Conservation (phyloP, 2,113 vertebrate species). For the Amazona vittata region DNA sequence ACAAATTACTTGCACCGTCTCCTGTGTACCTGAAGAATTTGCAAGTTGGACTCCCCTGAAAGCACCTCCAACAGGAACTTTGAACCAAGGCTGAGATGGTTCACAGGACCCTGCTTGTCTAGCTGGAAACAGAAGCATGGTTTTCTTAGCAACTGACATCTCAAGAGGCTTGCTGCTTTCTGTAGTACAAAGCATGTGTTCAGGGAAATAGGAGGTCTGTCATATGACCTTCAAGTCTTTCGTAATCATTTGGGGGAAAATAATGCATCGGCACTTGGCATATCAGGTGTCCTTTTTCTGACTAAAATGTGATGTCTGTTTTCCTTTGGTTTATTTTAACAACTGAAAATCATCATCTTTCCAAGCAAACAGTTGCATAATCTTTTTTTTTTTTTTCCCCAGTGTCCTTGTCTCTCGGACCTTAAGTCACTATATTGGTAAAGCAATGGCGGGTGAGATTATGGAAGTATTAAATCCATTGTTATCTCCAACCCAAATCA, state of each 20-base stretch:
- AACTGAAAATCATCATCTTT: background rate
- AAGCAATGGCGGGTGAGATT: background rate
- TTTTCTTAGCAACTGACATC: constrained; percentile 34
- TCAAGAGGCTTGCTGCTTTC: background rate
- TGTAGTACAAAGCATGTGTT: constrained; percentile 15
- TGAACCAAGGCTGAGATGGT: background rate
- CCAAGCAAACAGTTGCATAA: background rate
- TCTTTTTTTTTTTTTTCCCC: background rate
- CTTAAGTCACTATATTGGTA: background rate
- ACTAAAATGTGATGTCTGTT: background rate
- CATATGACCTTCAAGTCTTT: constrained; percentile 5
- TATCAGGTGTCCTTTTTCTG: constrained; percentile 10
- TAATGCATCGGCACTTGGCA: background rate
- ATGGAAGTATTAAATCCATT: background rate
- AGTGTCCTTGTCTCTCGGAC: background rate
- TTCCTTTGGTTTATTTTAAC: constrained; percentile 12
- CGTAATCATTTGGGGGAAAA: background rate
- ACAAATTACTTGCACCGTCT: background rate
- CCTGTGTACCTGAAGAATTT: background rate
- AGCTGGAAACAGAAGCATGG: constrained; percentile 13
- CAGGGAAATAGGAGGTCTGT: background rate
- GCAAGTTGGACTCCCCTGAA: background rate
- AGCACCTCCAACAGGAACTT: background rate
- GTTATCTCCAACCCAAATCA: background rate
- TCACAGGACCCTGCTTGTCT: background rate